Conservation (phyloP, 2,888 invertebrate species). For the Drosophila paramelanica region DNA sequence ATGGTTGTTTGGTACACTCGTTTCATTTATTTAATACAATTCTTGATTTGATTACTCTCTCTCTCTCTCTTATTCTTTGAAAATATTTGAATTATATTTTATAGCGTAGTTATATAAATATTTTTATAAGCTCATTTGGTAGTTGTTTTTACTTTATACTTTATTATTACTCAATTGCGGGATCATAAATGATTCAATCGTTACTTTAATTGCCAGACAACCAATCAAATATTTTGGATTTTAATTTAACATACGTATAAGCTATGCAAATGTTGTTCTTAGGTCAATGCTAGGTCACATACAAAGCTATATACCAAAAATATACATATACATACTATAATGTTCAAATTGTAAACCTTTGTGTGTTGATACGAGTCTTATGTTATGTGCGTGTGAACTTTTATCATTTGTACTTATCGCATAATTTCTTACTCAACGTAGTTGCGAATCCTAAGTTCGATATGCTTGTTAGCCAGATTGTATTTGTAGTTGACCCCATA, state of each 20-base stretch:
- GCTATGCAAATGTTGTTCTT: constrained; percentile 64
- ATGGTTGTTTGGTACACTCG: constrained; percentile 83
- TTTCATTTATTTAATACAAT: constrained; percentile 26
- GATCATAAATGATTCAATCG: constrained; percentile 7
- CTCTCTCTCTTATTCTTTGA: constrained; percentile 25
- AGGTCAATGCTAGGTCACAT: constrained; percentile 74
- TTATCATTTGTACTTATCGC: constrained; percentile 69
- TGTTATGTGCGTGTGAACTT: constrained; percentile 84
- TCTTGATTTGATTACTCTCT: constrained; percentile 27
- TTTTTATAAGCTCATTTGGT: constrained; percentile 86
- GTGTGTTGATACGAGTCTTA: constrained; percentile 82
- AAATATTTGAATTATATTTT: constrained; percentile 62
- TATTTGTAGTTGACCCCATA: constrained; percentile 30
- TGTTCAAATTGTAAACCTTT: constrained; percentile 81
- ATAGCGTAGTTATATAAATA: constrained; percentile 51
- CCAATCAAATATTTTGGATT: constrained; percentile 50
- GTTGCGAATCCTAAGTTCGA: constrained; percentile 61
- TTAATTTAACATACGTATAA: constrained; percentile 65
- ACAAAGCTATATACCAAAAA: constrained; percentile 49
- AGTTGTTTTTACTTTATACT: constrained; percentile 85
- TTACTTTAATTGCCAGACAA: constrained; percentile 42
- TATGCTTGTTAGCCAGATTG: constrained; percentile 63
- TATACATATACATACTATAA: constrained; percentile 59
- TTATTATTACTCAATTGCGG: constrained; percentile 28
- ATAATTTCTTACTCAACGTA: constrained; percentile 60